phyloP scores from a whole-genome alignment of 2,888 invertebrate genomes.

The Drosophila leonis region DNA sequence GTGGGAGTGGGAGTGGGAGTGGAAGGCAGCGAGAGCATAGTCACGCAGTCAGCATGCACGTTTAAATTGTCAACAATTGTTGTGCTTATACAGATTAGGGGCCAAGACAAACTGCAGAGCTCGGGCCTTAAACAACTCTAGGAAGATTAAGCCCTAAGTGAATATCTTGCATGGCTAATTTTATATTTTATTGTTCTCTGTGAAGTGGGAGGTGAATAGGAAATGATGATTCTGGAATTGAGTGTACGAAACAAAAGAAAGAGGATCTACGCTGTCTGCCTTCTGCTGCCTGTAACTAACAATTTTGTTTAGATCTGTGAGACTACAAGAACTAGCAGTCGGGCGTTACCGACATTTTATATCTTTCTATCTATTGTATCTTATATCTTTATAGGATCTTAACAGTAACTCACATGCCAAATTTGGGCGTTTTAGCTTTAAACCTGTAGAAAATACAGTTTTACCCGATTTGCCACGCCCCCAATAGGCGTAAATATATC shows the following conservation, averaged over 20 bases:
- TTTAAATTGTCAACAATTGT: constrained; percentile 44
- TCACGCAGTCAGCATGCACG: constrained; percentile 22
- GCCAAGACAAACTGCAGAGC: background rate
- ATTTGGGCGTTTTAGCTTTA: no score
- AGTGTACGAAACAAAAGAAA: background rate
- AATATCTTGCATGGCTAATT: constrained; percentile 7
- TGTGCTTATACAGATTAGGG: constrained; percentile 32
- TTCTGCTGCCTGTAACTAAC: background rate
- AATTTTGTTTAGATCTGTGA: background rate
- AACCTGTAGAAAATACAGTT: no score
- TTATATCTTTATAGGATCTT: no score
- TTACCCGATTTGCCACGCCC: no score
- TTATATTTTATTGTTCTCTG: background rate
- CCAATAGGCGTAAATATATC: no score
- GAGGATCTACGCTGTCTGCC: background rate
- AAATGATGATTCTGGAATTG: background rate
- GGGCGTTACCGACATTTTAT: no score
- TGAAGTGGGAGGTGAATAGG: background rate
- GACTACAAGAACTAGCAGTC: no score
- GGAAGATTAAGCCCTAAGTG: background rate
- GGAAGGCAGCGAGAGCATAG: background rate
- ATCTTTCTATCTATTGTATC: no score
- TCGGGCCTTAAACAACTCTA: background rate
- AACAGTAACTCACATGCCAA: no score
- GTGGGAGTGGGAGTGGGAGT: background rate